phyloP scores from a whole-genome alignment of 2,113 vertebrate genomes.

The Nibea coibor region DNA sequence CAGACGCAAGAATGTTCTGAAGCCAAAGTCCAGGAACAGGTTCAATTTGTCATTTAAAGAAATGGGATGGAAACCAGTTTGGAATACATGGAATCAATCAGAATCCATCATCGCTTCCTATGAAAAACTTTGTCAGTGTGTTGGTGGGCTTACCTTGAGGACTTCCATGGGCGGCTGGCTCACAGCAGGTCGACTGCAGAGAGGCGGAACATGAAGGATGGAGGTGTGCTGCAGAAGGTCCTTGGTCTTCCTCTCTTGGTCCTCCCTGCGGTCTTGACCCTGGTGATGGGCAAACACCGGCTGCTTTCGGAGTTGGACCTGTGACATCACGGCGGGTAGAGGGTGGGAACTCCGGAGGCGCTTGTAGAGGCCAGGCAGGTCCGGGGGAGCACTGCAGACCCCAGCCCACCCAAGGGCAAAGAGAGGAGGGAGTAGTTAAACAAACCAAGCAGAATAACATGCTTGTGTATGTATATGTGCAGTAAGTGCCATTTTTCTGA shows the following conservation, averaged over 20 bases:
- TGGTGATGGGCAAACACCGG: constrained; percentile 87
- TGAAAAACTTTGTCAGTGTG: neutral
- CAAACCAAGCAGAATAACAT: constrained; percentile 27
- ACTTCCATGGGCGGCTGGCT: constrained; percentile 90
- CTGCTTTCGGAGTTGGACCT: constrained; percentile 87
- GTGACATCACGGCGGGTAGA: constrained; percentile 88
- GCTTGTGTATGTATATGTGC: constrained; percentile 29
- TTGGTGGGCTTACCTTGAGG: constrained; percentile 88
- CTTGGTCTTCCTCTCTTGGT: constrained; percentile 86
- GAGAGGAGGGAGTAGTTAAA: constrained; percentile 59
- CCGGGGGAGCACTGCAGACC: constrained; percentile 84
- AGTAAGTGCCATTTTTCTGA: constrained; percentile 53
- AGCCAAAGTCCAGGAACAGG: constrained; percentile 12
- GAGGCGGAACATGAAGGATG: constrained; percentile 86
- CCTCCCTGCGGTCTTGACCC: constrained; percentile 88
- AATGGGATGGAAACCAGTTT: neutral
- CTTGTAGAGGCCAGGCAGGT: constrained; percentile 89
- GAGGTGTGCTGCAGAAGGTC: constrained; percentile 80
- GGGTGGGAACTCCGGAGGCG: constrained; percentile 84
- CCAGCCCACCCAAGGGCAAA: constrained; percentile 60
- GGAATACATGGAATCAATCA: neutral
- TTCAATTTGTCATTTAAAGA: constrained; percentile 27
- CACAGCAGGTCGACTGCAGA: constrained; percentile 80
- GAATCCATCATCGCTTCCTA: neutral
- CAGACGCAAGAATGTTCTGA: constrained; percentile 41